These are phyloP conservation scores for Motacilla tschutschensis DNA, from an alignment of 2,113 vertebrate genomes.

Conservation along the genomic window DNA sequence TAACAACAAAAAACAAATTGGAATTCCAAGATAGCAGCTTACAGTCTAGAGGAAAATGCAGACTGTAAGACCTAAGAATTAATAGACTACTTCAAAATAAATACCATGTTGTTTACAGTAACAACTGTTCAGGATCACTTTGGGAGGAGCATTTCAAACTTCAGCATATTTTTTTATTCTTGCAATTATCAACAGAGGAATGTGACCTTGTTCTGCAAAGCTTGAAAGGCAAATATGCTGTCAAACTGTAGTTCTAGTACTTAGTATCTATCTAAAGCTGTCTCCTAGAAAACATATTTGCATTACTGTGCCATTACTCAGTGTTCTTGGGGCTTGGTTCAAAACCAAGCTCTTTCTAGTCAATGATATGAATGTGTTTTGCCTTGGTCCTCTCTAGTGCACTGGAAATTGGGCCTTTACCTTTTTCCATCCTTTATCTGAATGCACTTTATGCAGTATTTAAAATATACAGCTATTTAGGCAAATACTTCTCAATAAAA, in stretches of 20 bases:
- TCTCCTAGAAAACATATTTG: not conserved
- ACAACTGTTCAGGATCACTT: not conserved
- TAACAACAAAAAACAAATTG: not conserved
- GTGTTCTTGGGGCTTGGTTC: not conserved
- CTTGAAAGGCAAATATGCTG: not conserved
- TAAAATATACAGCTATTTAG: not conserved
- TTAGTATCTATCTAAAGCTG: not conserved
- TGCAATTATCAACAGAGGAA: not conserved
- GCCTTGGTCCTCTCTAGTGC: not conserved
- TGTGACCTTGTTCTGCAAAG: not conserved
- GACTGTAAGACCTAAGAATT: not conserved
- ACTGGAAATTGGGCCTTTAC: not conserved
- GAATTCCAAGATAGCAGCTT: not conserved
- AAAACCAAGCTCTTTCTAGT: not conserved
- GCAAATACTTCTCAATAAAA: not conserved
- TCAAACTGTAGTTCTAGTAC: not conserved
- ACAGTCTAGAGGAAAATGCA: not conserved
- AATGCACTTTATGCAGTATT: slow-evolving; percentile 39
- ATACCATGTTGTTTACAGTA: not conserved
- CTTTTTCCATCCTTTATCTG: not conserved
- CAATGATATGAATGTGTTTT: not conserved
- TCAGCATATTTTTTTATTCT: not conserved
- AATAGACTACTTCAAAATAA: not conserved
- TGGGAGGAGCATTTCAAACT: not conserved
- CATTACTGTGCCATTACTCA: slow-evolving; percentile 16